A percentile compares a stretch with the other conserved stretches of the same genome.
Conservation (phyloP, 2,888 invertebrate genomes). For the Pelosia muscerda region DNA sequence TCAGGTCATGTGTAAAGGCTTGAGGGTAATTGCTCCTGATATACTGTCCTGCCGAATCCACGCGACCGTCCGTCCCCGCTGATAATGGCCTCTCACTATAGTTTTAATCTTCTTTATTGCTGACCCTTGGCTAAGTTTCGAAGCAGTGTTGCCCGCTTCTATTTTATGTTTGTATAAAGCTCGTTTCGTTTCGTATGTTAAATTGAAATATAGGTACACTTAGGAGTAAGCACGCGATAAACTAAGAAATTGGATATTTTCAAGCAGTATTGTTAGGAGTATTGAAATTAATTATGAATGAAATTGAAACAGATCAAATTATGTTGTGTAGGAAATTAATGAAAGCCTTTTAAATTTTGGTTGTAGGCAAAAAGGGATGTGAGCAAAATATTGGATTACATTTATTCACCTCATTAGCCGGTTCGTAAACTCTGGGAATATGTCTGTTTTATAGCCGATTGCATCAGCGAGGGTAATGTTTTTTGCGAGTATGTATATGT, state of each 20-base stretch:
- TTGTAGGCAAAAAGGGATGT: slow-evolving; percentile 8
- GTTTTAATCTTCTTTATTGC: slow-evolving; percentile 84
- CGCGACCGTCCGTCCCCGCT: slow-evolving; percentile 56
- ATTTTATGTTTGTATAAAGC: slow-evolving; percentile 55
- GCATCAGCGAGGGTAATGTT: too few species aligned
- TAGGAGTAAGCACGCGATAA: slow-evolving; percentile 40
- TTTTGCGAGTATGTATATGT: too few species aligned
- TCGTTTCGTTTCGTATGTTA: slow-evolving; percentile 36
- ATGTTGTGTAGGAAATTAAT: neutral
- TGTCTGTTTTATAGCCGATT: neutral
- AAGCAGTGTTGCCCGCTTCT: slow-evolving; percentile 61
- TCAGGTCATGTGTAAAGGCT: slow-evolving; percentile 76
- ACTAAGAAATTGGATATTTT: slow-evolving; percentile 20
- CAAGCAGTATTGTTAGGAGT: neutral
- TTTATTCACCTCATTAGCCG: slow-evolving; percentile 7
- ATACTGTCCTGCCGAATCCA: slow-evolving; percentile 69
- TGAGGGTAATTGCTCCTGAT: slow-evolving; percentile 73
- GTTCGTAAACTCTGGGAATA: neutral
- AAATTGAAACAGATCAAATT: slow-evolving; percentile 3
- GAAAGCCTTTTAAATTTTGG: neutral
- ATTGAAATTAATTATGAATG: neutral
- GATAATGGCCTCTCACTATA: slow-evolving; percentile 74
- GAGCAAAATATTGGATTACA: slow-evolving; percentile 9
- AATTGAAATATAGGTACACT: slow-evolving; percentile 45
- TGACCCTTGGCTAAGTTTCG: slow-evolving; percentile 70